Evolutionary conservation across 2,113 vertebrate genomes (phyloP), one percentile per base, ranked within the genome.

Genomic region (Mesoclemmys tuberculata): DNA sequence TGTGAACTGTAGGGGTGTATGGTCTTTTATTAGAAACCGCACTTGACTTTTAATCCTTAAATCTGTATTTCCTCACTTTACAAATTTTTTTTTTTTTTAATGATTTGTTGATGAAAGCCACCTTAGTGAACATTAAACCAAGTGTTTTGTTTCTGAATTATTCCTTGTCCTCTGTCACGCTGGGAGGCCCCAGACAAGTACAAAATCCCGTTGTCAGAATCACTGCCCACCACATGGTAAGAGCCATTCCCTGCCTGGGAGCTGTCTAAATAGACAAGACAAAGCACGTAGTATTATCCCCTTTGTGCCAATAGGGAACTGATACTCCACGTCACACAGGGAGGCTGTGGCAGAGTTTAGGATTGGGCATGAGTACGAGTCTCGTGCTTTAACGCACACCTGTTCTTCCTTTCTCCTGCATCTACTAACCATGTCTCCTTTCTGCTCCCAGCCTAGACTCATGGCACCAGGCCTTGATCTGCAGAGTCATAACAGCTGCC

Each of bases 401-500:
- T 13, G 21, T 2, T 14, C 13, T 77, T 83, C 31, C 51, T 44
- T 78, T 26, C 58, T 41, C 11, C 10, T 11, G 7, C 12, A 13
- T 51, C 41, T 93, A 35, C 24, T 58, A 8, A 8, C 48, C 19
- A 4, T 8, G 29, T 6, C 8, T 3, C 11, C 7, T 27, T 82
- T 35, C 31, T 61, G 2, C 38, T 4, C 31, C 31, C 64, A 35
- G 16, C 7, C 21, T 52, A 5, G 24, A 55, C 10, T 5, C 52
- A 7, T 0, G 1, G 31, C 49, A 38, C 10, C 35, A 31, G 46
- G 29, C 35, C 64, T 71, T 48, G 35, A 29, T 19, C 24, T 52
- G 51, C 56, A 54, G 2, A 61, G 22, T 38, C 27, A 9, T 1
- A 0, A 22, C 64, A 71, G 35, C 64, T 0, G 2, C 26, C 5